phyloP scores from a whole-genome alignment of 2,113 vertebrate genomes.

The Ceyx melanurus region DNA sequence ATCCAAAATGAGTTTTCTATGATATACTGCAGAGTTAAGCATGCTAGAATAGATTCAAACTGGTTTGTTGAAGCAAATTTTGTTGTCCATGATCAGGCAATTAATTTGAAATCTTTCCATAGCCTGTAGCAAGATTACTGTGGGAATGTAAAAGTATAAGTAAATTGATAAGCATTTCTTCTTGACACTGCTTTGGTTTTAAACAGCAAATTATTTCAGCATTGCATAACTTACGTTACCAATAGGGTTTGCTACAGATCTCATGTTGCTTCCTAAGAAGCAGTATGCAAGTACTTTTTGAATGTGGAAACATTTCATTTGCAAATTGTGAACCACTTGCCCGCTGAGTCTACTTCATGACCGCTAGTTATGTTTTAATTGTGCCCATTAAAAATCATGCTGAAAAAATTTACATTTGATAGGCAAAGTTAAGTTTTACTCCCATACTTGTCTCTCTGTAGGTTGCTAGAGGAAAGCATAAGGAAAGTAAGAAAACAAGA shows the following conservation, averaged over 20 bases:
- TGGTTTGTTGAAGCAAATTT: slow-evolving; percentile 76
- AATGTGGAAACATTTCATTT: slow-evolving; percentile 77
- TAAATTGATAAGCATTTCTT: slow-evolving; percentile 76
- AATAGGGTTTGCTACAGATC: slow-evolving; percentile 79
- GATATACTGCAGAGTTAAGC: slow-evolving; percentile 83
- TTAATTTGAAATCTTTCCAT: slow-evolving; percentile 81
- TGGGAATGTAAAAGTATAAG: slow-evolving; percentile 77
- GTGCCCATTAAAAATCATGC: slow-evolving; percentile 97
- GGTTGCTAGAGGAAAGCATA: slow-evolving; percentile 99
- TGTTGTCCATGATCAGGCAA: slow-evolving; percentile 75
- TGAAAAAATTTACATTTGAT: slow-evolving; percentile 99
- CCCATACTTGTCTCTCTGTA: slow-evolving; percentile 99
- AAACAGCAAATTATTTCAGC: slow-evolving; percentile 85
- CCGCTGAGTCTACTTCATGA: slow-evolving; percentile 96
- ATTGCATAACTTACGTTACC: slow-evolving; percentile 70
- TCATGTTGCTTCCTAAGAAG: slow-evolving; percentile 68
- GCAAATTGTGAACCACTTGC: slow-evolving; percentile 97
- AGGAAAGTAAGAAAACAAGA: slow-evolving; percentile 90
- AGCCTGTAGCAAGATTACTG: slow-evolving; percentile 85
- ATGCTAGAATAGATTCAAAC: slow-evolving; percentile 66
- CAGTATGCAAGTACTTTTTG: slow-evolving; percentile 69
- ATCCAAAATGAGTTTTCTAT: slow-evolving; percentile 77
- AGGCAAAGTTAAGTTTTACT: slow-evolving; percentile 99
- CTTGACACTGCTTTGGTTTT: slow-evolving; percentile 74
- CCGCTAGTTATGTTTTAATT: slow-evolving; percentile 93